Evolutionary conservation across 2,888 invertebrate genomes (phyloP).

Genomic region (Yponomeuta cagnagella): DNA sequence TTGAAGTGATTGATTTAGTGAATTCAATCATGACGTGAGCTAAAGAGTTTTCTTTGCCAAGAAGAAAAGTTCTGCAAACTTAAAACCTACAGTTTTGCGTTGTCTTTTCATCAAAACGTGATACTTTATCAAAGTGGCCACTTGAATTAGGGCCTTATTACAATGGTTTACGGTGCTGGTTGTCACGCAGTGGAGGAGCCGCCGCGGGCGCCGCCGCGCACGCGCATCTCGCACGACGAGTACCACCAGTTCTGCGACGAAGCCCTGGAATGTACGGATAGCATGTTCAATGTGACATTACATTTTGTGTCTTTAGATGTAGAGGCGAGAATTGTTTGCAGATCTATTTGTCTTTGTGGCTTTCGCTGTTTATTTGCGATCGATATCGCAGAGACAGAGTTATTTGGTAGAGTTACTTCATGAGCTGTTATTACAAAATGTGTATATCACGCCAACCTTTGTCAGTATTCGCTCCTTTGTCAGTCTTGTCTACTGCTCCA

Average conservation of each 20-base stretch:
- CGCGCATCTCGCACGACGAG: conserved; percentile 82
- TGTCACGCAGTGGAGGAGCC: conserved; percentile 26
- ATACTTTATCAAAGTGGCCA: neutral
- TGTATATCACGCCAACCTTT: too few relatives aligned
- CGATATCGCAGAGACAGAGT: too few relatives aligned
- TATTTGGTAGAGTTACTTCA: too few relatives aligned
- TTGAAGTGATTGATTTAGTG: too few relatives aligned
- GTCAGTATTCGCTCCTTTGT: too few relatives aligned
- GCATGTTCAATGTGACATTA: neutral
- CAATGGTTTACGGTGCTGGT: neutral
- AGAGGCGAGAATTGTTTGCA: neutral
- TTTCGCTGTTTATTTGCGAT: conserved; percentile 1
- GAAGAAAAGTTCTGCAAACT: too few relatives aligned
- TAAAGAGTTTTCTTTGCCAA: too few relatives aligned
- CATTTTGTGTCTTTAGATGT: neutral
- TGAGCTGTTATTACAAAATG: too few relatives aligned
- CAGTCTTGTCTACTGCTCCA: too few relatives aligned
- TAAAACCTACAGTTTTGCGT: too few relatives aligned
- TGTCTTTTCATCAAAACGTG: too few relatives aligned
- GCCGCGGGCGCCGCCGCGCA: conserved; percentile 66
- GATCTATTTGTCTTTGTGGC: neutral
- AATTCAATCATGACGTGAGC: too few relatives aligned
- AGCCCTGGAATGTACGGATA: conserved; percentile 84
- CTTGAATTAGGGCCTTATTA: neutral
- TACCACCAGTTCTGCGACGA: conserved; percentile 87